Base-by-base conservation (phyloP, 2,113 vertebrate genomes). In the Gadus macrocephalus region DNA sequence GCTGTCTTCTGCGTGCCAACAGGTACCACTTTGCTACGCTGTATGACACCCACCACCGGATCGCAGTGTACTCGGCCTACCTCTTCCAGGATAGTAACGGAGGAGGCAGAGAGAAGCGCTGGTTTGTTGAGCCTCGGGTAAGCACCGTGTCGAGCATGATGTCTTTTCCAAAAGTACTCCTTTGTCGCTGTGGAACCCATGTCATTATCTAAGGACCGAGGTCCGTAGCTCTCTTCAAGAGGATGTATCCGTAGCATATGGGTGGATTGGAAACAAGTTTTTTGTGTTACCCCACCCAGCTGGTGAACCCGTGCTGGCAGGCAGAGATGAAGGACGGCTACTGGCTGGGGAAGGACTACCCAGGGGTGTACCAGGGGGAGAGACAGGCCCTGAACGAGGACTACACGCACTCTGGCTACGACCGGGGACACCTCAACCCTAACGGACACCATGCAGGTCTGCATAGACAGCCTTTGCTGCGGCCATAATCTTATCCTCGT, bases 51-150 rank as follows among this genome's bases (percentile, higher is more conserved):
- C 71, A 73, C 60, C 73, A 85, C 60, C 89, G 79, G 1, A 92
- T 89, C 8, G 90, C 91, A 5, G 83, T 89, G 59, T 92, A 91
- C 81, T 88, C 91, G 1, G 89, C 91, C 12, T 91, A 91, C 74
- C 49, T 78, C 2, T 92, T 92, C 76, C 69, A 88, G 76, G 76
- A 87, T 35, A 91, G 89, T 71, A 84, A 84, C 28, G 89, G 89
- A 2, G 90, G 91, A 0, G 90, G 89, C 35, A 76, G 90, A 35
- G 91, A 92, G 77, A 82, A 4, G 0, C 70, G 88, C 31, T 92
- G 91, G 91, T 92, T 92, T 78, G 78, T 92, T 0, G 91, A 92
- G 77, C 91, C 91, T 42, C 91, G 92, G 90, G 91, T 91, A 56
- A 20, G 83, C 75, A 9, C 14, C 6, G 15, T 27, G n/a, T 15